Percentiles rank a stretch among this genome's conserved stretches.
These are phyloP conservation scores for Cardiocondyla obscurior DNA, from an alignment of 1,140 invertebrate species.

Conservation along the genomic window DNA sequence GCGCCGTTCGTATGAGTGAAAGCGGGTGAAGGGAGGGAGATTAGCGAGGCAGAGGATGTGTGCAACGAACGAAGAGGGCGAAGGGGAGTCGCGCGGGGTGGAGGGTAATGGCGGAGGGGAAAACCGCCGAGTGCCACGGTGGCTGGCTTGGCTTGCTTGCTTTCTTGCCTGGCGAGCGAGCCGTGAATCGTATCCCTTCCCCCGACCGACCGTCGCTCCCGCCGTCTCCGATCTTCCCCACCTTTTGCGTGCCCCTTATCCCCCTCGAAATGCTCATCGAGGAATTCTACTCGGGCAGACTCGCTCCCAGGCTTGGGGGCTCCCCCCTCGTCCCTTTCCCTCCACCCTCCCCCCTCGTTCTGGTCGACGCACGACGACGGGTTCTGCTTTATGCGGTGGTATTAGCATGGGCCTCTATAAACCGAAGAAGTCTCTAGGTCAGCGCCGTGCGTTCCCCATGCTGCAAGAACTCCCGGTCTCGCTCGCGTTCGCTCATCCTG, in stretches of 20 bases:
- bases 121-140: conserved; percentile 79
- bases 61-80: not conserved
- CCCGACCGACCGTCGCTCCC: conserved; percentile 44
- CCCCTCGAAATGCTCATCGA: conserved; percentile 71
- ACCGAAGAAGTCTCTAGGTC: conserved; percentile 81
- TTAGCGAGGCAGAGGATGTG: not conserved
- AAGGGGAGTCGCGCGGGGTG: not conserved
- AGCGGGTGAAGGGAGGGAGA: not conserved
- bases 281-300: conserved; percentile 82
- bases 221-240: not conserved
- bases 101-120: conserved; percentile 66
- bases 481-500: not conserved
- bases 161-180: conserved; percentile 77
- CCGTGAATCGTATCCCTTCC: conserved; percentile 76
- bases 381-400: conserved; percentile 72
- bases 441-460: conserved; percentile 67
- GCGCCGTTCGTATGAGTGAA: conserved; percentile 59
- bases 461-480: conserved; percentile 31
- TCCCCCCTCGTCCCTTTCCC: not conserved
- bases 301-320: conserved; percentile 76
- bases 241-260: not conserved
- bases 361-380: conserved; percentile 55
- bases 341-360: conserved; percentile 47
- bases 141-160: conserved; percentile 56
- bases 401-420: conserved; percentile 77